phyloP scores from a whole-genome alignment of 2,113 vertebrate species.

The Corythornis madagascariensis region DNA sequence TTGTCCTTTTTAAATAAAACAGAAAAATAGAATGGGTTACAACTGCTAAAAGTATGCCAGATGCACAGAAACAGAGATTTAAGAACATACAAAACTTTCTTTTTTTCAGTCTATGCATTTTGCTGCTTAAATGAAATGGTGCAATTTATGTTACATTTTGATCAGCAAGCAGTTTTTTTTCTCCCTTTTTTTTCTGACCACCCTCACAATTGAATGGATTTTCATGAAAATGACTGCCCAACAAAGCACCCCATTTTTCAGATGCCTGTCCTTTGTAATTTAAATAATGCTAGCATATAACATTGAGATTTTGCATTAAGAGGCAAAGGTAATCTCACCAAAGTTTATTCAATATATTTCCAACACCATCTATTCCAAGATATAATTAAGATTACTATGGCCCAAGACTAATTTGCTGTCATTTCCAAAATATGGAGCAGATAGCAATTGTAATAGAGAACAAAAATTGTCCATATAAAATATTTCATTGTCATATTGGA shows the following conservation, averaged over 20 bases:
- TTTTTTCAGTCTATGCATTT: neutral
- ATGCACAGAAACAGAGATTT: neutral
- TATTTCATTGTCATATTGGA: conserved; percentile 46
- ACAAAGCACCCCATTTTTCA: conserved; percentile 43
- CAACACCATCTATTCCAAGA: conserved; percentile 51
- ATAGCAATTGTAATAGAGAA: conserved; percentile 37
- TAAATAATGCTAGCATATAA: conserved; percentile 56
- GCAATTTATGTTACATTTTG: neutral
- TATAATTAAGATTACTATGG: conserved; percentile 63
- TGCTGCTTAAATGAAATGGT: neutral
- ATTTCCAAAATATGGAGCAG: conserved; percentile 45
- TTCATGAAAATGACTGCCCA: conserved; percentile 34
- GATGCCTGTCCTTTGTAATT: conserved; percentile 62
- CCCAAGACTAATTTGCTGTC: conserved; percentile 39
- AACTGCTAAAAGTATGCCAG: neutral
- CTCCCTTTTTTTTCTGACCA: neutral
- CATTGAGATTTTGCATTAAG: conserved; percentile 49
- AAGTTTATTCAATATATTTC: conserved; percentile 57
- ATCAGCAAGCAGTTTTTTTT: neutral
- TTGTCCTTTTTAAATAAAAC: neutral
- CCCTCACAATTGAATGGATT: neutral
- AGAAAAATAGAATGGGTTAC: neutral
- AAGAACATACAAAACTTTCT: neutral
- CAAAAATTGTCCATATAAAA: conserved; percentile 15
- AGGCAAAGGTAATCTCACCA: conserved; percentile 52